phyloP scores from a whole-genome alignment of 2,888 invertebrate species.

The Chloromyia formosa region DNA sequence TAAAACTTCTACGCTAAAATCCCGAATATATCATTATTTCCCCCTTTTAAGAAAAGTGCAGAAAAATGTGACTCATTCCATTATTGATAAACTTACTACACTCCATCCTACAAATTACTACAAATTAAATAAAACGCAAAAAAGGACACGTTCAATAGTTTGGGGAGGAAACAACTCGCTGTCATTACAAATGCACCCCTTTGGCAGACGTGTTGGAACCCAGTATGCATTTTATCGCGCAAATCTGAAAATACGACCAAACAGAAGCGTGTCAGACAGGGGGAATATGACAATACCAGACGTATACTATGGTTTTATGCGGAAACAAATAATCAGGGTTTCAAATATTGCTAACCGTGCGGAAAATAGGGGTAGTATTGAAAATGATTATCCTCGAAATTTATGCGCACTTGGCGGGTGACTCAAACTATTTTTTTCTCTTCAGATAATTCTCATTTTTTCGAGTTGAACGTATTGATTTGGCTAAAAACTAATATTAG shows the following conservation, averaged over 20 bases:
- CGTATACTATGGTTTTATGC: too few species aligned
- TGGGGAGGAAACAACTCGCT: not conserved
- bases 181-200: constrained; percentile 28
- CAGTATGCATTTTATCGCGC: not conserved
- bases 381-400: not conserved
- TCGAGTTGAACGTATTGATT: too few species aligned
- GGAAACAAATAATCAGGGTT: constrained; percentile 15
- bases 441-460: not conserved
- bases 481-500: too few species aligned
- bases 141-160: not conserved
- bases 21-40: too few species aligned
- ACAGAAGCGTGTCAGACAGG: not conserved
- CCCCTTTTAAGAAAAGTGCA: not conserved
- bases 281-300: not conserved
- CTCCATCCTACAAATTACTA: not conserved
- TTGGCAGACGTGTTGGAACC: not conserved
- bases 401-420: not conserved
- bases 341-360: not conserved
- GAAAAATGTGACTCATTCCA: not conserved
- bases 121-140: not conserved
- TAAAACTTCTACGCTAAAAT: too few species aligned
- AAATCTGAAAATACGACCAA: not conserved
- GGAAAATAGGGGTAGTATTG: not conserved
- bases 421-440: not conserved
- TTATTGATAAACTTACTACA: not conserved